Percentiles rank a stretch among this genome's conserved stretches.
Evolutionary conservation across 2,797 vertebrate species (phyloP).

Genomic region (Chloroceryle inda): DNA sequence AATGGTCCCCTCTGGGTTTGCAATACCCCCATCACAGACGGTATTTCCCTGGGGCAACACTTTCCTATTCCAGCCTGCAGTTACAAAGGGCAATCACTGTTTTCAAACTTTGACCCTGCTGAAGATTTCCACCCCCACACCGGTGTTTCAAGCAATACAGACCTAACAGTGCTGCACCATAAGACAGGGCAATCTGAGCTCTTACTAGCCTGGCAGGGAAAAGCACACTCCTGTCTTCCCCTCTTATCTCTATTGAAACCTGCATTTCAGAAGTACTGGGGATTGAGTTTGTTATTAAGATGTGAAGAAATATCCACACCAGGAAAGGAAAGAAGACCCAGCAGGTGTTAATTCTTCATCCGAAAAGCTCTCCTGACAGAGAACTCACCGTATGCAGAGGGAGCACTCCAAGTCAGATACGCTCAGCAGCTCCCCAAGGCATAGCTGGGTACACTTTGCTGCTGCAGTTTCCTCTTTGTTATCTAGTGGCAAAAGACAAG

Average conservation of each 20-base stretch:
- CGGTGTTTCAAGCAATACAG: rapidly evolving
- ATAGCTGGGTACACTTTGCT: not conserved
- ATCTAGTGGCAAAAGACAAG: slow-evolving; percentile 20
- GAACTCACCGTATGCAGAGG: slow-evolving; percentile 90
- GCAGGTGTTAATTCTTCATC: not conserved
- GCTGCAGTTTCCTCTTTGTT: not conserved
- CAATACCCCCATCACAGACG: rapidly evolving
- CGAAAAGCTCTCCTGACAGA: not conserved
- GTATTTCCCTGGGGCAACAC: not conserved
- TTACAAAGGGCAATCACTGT: not conserved
- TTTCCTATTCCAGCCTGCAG: not conserved
- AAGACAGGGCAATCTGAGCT: not conserved
- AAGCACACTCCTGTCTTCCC: not conserved
- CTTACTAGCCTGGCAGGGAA: not conserved
- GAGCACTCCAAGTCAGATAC: slow-evolving; percentile 91
- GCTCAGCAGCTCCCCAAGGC: slow-evolving; percentile 75
- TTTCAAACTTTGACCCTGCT: not conserved
- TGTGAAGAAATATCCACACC: not conserved
- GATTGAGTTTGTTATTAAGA: not conserved
- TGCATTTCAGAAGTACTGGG: not conserved
- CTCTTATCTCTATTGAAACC: not conserved
- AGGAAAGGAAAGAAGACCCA: not conserved
- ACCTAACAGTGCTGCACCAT: not conserved
- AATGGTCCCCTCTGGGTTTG: not conserved
- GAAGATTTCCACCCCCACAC: not conserved